These are phyloP conservation scores for Ailuropoda melanoleuca DNA, from an alignment of 2,113 vertebrate species.

Conservation along the genomic window DNA sequence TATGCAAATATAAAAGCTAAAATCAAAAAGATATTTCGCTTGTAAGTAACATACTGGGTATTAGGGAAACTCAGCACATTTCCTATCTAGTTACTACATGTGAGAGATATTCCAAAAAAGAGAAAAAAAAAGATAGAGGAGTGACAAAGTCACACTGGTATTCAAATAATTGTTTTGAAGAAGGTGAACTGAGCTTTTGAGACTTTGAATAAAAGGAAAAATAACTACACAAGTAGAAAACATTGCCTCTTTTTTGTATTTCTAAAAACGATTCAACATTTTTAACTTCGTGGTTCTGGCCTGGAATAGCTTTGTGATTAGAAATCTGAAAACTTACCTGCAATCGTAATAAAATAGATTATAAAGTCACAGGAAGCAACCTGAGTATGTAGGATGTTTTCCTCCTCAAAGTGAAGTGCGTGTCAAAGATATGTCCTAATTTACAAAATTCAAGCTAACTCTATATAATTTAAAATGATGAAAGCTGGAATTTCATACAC, in stretches of 20 bases:
- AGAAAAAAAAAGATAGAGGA: background rate
- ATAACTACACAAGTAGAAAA: background rate
- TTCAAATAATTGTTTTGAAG: constrained; percentile 58
- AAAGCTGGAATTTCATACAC: background rate
- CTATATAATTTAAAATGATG: background rate
- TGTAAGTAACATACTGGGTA: background rate
- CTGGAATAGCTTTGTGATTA: background rate
- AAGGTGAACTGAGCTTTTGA: background rate
- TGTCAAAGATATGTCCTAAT: background rate
- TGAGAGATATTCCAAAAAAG: constrained; percentile 39
- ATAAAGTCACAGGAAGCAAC: background rate
- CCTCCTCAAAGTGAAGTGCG: background rate
- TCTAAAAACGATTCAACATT: constrained; percentile 18
- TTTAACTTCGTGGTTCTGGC: background rate
- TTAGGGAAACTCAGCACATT: constrained; percentile 3
- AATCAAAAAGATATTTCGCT: background rate
- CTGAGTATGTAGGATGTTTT: background rate
- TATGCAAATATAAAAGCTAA: background rate
- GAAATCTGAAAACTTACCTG: constrained; percentile 43
- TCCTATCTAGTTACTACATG: constrained; percentile 47
- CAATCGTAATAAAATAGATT: constrained; percentile 1
- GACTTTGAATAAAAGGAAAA: constrained; percentile 41
- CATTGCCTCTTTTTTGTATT: background rate
- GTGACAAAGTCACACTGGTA: constrained; percentile 21
- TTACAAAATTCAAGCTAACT: background rate